Percentiles rank a stretch among this genome's conserved stretches.
These are phyloP conservation scores for Nebria ingens DNA, from an alignment of 1,140 invertebrate genomes.

Conservation along the genomic window DNA sequence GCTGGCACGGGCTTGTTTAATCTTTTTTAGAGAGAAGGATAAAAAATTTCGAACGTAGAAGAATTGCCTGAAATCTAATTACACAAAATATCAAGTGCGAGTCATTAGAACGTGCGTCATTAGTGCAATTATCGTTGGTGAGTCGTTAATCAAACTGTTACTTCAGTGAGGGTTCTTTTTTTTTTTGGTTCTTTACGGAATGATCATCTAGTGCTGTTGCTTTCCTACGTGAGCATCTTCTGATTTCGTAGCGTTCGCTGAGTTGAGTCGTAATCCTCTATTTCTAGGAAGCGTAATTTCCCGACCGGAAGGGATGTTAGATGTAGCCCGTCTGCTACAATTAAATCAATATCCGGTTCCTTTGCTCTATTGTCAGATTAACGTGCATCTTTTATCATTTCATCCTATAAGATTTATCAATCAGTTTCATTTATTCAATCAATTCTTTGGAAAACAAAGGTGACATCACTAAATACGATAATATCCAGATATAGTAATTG, in stretches of 20 bases:
- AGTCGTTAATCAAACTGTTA: conserved; percentile 8
- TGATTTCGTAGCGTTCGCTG: neutral
- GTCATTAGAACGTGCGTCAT: conserved; percentile 2
- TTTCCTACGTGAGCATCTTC: neutral
- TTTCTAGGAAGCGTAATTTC: neutral
- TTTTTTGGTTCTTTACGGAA: no score
- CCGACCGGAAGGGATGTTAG: neutral
- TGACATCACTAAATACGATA: no score
- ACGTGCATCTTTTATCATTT: no score
- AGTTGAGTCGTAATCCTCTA: neutral
- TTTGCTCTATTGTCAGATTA: conserved; percentile 1
- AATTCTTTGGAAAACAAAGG: no score
- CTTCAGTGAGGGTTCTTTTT: no score
- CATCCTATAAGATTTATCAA: no score
- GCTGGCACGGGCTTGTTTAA: neutral
- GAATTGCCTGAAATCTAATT: neutral
- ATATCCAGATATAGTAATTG: no score
- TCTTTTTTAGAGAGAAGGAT: neutral
- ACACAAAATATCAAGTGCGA: conserved; percentile 1
- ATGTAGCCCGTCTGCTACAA: neutral
- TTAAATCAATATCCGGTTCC: conserved; percentile 8
- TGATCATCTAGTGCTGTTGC: no score
- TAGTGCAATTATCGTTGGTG: conserved; percentile 2
- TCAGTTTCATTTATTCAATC: no score
- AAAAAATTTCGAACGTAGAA: no score